Base-by-base conservation (phyloP, 2,113 vertebrate genomes). In the Protobothrops mucrosquamatus region DNA sequence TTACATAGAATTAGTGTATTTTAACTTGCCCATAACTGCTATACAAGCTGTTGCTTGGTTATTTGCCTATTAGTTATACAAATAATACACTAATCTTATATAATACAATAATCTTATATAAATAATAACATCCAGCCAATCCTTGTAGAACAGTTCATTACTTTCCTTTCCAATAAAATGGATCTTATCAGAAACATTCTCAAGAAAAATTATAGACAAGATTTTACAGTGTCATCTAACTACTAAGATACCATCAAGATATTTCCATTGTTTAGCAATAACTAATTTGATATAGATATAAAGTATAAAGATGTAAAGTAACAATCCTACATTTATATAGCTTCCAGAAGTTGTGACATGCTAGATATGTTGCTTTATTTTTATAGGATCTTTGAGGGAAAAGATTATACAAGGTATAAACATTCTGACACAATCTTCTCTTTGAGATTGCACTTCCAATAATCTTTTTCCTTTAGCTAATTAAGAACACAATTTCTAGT, bases 361-460 rank as follows among this genome's bases (percentile, higher is more conserved):
- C 34, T 3, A 7, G 69, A 39, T 81, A 81, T 43, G 74, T 81
- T 81, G 34, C 69, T 81, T 81, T 81, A 81, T 81, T 89, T 89
- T 51, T 9, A 64, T 90, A 26, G 14, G 23, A 9, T 85, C 69
- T 59, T 92, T 89, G 54, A 89, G 57, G 29, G 39, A 92, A 29
- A 85, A 10, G 29, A 46, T 88, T 55, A 92, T 29, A 74, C 51
- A 92, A 92, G 69, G 34, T 54, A 89, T 2, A 69, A 61, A 64
- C 34, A 69, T 55, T 43, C 34, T 55, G 57, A 88, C 22, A 88
- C 64, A 85, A 20, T 89, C 54, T 59, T 85, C 29, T n/a, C 8
- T 89, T 89, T 92, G 54, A 85, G 85, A 89, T n/a, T 34, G 24
- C 51, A 59, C 92, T 89, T 89, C 55, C n/a, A 92, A 57, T 85